Conservation (phyloP, 2,113 vertebrate species). For the Sakesphorus luctuosus region DNA sequence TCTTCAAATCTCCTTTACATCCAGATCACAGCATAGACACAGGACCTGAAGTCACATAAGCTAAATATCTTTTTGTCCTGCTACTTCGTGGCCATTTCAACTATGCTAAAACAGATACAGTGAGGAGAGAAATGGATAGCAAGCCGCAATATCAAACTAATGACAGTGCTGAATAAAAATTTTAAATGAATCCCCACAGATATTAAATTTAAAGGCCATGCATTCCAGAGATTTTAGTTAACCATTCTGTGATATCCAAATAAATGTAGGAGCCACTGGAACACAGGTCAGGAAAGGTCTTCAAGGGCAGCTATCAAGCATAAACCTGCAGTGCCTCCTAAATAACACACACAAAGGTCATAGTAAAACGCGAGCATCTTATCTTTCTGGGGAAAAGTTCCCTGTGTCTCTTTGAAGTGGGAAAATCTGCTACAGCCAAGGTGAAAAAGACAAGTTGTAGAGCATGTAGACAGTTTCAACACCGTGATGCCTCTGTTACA, state of each 20-base stretch:
- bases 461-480: not conserved
- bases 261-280: not conserved
- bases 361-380: not conserved
- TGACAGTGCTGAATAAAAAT: not conserved
- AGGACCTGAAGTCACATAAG: not conserved
- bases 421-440: not conserved
- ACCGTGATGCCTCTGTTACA: not conserved
- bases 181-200: not conserved
- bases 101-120: not conserved
- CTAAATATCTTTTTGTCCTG: not conserved
- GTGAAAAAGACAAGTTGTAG: not conserved
- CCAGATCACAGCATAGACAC: not conserved
- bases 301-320: not conserved
- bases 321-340: not conserved
- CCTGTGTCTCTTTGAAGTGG: not conserved
- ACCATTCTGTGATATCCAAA: not conserved
- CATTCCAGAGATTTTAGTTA: not conserved
- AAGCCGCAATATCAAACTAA: not conserved
- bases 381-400: not conserved
- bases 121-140: not conserved
- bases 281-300: not conserved
- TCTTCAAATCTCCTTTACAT: not conserved
- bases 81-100: not conserved
- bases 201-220: not conserved
- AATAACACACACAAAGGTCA: not conserved